Evolutionary conservation across 2,797 vertebrate genomes (phyloP).

Genomic region (Petrocephalus schoutedeni): DNA sequence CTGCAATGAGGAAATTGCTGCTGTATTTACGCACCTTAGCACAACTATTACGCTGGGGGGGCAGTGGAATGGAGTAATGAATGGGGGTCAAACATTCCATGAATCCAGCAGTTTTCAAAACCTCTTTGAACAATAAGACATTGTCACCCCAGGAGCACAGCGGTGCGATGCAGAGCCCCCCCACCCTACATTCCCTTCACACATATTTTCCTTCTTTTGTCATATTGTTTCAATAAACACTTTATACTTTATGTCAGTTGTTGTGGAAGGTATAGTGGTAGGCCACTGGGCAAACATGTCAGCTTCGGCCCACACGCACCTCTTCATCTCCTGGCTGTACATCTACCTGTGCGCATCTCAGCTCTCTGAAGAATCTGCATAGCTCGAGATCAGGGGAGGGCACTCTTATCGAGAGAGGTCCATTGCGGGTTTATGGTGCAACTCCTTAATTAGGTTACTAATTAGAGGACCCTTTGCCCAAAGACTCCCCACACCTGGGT

Average conservation of each 20-base stretch:
- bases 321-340: conserved; percentile 26
- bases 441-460: neutral
- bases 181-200: neutral
- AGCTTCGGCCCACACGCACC: conserved; percentile 25
- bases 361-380: neutral
- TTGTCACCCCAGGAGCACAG: conserved; percentile 44
- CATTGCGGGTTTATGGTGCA: neutral
- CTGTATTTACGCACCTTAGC: conserved; percentile 46
- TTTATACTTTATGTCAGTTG: conserved; percentile 33
- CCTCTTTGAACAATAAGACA: conserved; percentile 51
- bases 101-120: conserved; percentile 43
- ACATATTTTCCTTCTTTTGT: conserved; percentile 59
- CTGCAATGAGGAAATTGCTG: conserved; percentile 40
- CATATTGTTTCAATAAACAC: conserved; percentile 58
- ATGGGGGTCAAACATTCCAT: conserved; percentile 51
- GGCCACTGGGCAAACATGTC: neutral
- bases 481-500: neutral
- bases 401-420: neutral
- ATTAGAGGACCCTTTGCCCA: neutral
- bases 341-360: neutral
- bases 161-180: neutral
- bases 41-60: conserved; percentile 21
- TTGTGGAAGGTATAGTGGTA: conserved; percentile 25
- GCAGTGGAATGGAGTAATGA: conserved; percentile 23
- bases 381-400: neutral